Evolutionary conservation across 2,113 vertebrate species (phyloP).

Genomic region (Ophiodon elongatus): DNA sequence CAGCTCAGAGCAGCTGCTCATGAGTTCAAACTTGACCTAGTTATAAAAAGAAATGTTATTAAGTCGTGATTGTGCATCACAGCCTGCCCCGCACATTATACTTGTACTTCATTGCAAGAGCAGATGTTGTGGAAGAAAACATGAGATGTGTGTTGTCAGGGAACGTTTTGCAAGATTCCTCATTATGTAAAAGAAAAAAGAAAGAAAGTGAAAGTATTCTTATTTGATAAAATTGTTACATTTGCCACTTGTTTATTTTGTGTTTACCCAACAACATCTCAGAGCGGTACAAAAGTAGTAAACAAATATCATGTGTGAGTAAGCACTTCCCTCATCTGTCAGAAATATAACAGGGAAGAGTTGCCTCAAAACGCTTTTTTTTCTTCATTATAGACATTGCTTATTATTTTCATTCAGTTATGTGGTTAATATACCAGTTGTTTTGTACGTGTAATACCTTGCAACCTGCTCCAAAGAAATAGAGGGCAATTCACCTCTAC

Average conservation of each 20-base stretch:
- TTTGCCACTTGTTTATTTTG: not conserved
- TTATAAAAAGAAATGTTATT: slow-evolving; percentile 25
- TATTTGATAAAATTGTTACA: not conserved
- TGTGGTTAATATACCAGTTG: not conserved
- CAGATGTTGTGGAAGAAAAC: not conserved
- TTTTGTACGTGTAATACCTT: too few relatives aligned
- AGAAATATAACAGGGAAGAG: not conserved
- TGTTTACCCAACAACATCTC: not conserved
- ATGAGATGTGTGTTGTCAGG: not conserved
- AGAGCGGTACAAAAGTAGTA: not conserved
- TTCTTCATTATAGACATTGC: not conserved
- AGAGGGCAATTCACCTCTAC: too few relatives aligned
- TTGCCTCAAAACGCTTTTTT: not conserved
- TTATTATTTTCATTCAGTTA: not conserved
- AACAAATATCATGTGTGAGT: not conserved
- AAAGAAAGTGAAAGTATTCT: not conserved
- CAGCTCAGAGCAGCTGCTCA: slow-evolving; percentile 16
- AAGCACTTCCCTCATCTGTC: not conserved
- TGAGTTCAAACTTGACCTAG: slow-evolving; percentile 28
- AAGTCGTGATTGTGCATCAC: not conserved
- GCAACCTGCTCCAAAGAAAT: too few relatives aligned
- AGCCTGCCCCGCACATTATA: not conserved
- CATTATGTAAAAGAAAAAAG: not conserved
- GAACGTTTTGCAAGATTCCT: not conserved
- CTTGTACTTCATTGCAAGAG: not conserved